phyloP scores from a whole-genome alignment of 2,113 vertebrate species.

The Corythornis vintsioides region DNA sequence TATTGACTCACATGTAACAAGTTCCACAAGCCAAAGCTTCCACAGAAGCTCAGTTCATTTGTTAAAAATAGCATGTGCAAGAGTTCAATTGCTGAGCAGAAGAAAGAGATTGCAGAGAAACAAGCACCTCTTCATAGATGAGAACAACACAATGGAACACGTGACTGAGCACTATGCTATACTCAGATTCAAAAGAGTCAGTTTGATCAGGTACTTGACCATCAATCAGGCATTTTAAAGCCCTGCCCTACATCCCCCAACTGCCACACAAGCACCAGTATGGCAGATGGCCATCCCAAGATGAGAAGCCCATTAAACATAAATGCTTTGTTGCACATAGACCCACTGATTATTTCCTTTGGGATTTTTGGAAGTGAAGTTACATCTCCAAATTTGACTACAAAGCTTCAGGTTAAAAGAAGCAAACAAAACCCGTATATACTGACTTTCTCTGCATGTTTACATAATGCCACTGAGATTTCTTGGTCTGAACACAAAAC shows the following conservation, averaged over 20 bases:
- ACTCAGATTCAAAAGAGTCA: not conserved
- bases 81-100: not conserved
- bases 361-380: not conserved
- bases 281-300: not conserved
- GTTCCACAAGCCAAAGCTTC: not conserved
- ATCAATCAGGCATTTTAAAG: not conserved
- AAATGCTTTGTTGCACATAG: not conserved
- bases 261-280: not conserved
- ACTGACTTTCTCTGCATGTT: not conserved
- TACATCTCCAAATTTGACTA: not conserved
- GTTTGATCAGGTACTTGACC: fast-evolving
- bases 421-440: not conserved
- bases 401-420: not conserved
- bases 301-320: not conserved
- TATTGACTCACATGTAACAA: not conserved
- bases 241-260: not conserved
- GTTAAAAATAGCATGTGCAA: not conserved
- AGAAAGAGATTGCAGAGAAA: not conserved
- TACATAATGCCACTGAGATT: not conserved
- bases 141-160: not conserved
- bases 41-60: not conserved
- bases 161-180: fast-evolving
- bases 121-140: not conserved
- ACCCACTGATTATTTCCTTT: not conserved
- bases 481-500: not conserved